Conservation (phyloP, 1,140 invertebrate genomes). For the Lanistes nyassanus region DNA sequence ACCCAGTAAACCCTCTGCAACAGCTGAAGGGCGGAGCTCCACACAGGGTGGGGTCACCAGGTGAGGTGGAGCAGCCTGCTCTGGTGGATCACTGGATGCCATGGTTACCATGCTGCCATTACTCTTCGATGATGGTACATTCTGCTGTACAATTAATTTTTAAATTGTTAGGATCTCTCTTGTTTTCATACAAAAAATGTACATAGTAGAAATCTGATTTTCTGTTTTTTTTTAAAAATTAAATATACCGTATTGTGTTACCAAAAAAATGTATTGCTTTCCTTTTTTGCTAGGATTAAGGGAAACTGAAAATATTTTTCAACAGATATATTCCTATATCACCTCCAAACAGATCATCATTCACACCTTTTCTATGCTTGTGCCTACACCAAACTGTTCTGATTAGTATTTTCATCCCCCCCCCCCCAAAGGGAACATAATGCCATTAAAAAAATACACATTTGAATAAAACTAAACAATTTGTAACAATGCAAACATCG, state of each 20-base stretch:
- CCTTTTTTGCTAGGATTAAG: too few relatives aligned
- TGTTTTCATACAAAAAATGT: not conserved
- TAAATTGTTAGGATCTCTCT: not conserved
- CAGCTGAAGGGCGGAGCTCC: conserved; percentile 3
- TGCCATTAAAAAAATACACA: too few relatives aligned
- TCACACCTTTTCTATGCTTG: too few relatives aligned
- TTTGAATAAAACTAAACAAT: too few relatives aligned
- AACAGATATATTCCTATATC: too few relatives aligned
- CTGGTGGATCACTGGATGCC: not conserved
- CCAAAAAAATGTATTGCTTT: too few relatives aligned
- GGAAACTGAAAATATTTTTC: too few relatives aligned
- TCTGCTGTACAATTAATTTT: not conserved
- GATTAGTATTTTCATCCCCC: too few relatives aligned
- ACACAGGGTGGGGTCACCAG: not conserved
- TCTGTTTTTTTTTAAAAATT: not conserved
- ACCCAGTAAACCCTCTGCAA: not conserved
- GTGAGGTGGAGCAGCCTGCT: not conserved
- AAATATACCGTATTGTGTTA: not conserved
- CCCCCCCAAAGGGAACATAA: too few relatives aligned
- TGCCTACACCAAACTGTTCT: too few relatives aligned
- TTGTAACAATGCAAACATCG: too few relatives aligned
- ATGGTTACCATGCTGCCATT: conserved; percentile 9
- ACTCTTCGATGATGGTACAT: not conserved
- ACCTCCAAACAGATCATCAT: too few relatives aligned
- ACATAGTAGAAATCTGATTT: not conserved